These are phyloP conservation scores for Luffia ferchaultella DNA, from an alignment of 2,888 invertebrate species.

Conservation along the genomic window DNA sequence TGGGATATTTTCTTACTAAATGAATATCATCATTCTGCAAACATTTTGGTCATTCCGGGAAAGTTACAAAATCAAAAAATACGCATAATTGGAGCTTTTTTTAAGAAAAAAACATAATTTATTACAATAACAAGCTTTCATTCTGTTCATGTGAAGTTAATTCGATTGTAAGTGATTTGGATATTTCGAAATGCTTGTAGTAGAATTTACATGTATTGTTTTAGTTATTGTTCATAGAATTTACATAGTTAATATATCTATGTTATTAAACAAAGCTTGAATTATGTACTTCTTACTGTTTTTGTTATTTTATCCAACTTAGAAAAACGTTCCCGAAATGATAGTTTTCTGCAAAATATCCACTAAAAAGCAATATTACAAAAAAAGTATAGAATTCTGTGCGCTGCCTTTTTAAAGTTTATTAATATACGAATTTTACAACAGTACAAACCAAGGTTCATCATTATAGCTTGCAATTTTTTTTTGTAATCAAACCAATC, in stretches of 20 bases:
- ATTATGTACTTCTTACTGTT: not conserved
- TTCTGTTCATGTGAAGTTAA: too few species aligned
- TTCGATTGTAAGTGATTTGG: not conserved
- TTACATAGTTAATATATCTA: not conserved
- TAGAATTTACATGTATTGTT: not conserved
- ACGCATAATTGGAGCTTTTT: too few species aligned
- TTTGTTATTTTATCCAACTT: slow-evolving; percentile 1
- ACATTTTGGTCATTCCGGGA: not conserved
- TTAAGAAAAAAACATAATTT: too few species aligned
- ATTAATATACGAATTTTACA: slow-evolving; percentile 4
- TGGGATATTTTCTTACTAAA: not conserved
- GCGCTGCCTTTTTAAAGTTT: slow-evolving; percentile 5
- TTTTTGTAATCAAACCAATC: slow-evolving; percentile 3
- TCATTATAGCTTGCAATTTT: slow-evolving; percentile 2
- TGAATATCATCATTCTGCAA: not conserved
- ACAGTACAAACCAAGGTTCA: slow-evolving; percentile 3
- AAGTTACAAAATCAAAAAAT: not conserved
- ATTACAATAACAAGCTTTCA: too few species aligned
- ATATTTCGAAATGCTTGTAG: not conserved
- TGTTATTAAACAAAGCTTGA: not conserved
- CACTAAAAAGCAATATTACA: slow-evolving; percentile 4
- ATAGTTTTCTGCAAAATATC: slow-evolving; percentile 5
- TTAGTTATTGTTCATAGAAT: not conserved
- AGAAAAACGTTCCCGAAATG: slow-evolving; percentile 6
- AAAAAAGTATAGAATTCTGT: slow-evolving; percentile 6